Conservation (phyloP, 2,888 invertebrate species). For the Lordiphosa fenestrarum region DNA sequence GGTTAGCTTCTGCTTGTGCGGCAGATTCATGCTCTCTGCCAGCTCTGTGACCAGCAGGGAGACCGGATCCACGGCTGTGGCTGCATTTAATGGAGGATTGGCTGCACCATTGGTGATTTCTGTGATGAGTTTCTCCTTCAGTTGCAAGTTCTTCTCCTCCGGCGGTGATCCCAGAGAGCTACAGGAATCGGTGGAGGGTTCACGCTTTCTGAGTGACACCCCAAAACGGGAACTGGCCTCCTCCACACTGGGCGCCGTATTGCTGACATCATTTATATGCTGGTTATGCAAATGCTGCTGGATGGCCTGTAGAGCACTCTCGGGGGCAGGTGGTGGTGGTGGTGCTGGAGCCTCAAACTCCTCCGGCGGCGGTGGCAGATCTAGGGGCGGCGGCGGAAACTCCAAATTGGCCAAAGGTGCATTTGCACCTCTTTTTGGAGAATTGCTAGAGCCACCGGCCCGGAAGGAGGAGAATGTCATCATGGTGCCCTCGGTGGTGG, state of each 20-base stretch:
- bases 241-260: slow-evolving; percentile 85
- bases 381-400: slow-evolving; percentile 92
- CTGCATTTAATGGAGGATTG: slow-evolving; percentile 82
- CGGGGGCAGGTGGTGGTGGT: slow-evolving; percentile 69
- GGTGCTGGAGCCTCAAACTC: slow-evolving; percentile 81
- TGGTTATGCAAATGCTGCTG: slow-evolving; percentile 54
- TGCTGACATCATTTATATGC: slow-evolving; percentile 82
- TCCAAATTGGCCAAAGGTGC: slow-evolving; percentile 89
- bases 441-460: slow-evolving; percentile 85
- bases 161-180: slow-evolving; percentile 82
- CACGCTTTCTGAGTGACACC: slow-evolving; percentile 85
- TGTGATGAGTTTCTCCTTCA: slow-evolving; percentile 92
- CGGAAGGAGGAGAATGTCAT: slow-evolving; percentile 82
- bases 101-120: slow-evolving; percentile 84
- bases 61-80: slow-evolving; percentile 85
- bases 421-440: slow-evolving; percentile 83
- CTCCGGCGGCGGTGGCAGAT: slow-evolving; percentile 89
- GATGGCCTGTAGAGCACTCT: slow-evolving; percentile 56
- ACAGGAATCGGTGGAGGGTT: slow-evolving; percentile 83
- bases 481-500: slow-evolving; percentile 81
- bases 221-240: slow-evolving; percentile 87
- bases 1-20: slow-evolving; percentile 66
- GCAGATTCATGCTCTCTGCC: slow-evolving; percentile 89
- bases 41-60: slow-evolving; percentile 91
- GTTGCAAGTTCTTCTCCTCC: slow-evolving; percentile 62